Percentiles rank a stretch among this genome's conserved stretches.
phyloP scores from a whole-genome alignment of 2,888 invertebrate genomes.

The Agonopterix arenella region DNA sequence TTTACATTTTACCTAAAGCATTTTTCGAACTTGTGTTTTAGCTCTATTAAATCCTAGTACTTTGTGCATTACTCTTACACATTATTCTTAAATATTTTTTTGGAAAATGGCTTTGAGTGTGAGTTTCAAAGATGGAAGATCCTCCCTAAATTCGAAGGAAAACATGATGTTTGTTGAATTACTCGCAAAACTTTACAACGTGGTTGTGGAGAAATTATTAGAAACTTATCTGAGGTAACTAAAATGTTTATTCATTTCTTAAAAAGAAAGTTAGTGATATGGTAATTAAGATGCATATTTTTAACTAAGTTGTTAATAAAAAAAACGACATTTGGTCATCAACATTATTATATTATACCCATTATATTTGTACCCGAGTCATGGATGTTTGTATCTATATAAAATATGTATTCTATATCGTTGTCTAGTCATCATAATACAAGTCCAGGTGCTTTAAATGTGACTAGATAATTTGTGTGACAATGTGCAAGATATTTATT shows the following conservation, averaged over 20 bases:
- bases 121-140: conserved; percentile 20
- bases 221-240: conserved; percentile 24
- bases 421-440: no score
- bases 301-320: no score
- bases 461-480: no score
- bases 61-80: conserved; percentile 4
- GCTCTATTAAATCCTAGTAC: conserved; percentile 32
- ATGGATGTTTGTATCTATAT: no score
- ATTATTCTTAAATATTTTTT: conserved; percentile 4
- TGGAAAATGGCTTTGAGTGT: conserved; percentile 32
- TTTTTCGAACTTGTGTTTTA: conserved; percentile 14
- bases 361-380: no score
- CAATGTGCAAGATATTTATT: no score
- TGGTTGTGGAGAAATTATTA: conserved; percentile 27
- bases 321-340: no score
- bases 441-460: no score
- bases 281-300: background rate
- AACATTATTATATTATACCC: no score
- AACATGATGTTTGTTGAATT: conserved; percentile 33
- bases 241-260: background rate
- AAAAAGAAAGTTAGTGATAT: background rate
- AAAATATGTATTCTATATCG: no score
- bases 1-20: background rate
- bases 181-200: conserved; percentile 19
- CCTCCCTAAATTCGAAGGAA: conserved; percentile 10